Conservation (phyloP, 2,113 vertebrate species). For the Calyptomena viridis region DNA sequence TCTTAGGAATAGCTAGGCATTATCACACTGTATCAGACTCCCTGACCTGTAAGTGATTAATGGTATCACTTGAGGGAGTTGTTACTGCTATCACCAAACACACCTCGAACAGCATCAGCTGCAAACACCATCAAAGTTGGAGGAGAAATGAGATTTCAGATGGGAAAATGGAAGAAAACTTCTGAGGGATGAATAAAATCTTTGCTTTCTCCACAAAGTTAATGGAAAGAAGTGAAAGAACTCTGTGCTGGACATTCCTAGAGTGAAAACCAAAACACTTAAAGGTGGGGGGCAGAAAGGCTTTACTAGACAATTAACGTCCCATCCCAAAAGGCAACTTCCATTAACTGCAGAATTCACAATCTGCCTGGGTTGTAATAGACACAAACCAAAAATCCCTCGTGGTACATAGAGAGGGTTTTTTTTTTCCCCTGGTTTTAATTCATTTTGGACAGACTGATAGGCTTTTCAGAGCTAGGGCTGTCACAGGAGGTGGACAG, state of each 20-base stretch:
- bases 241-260: background rate
- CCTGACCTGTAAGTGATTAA: background rate
- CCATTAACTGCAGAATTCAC: background rate
- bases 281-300: background rate
- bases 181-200: background rate
- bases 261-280: background rate
- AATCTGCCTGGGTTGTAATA: background rate
- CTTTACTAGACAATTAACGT: background rate
- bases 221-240: background rate
- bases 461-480: background rate
- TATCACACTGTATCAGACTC: background rate
- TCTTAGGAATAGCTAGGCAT: background rate
- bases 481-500: background rate
- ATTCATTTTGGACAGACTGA: background rate
- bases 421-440: accelerated
- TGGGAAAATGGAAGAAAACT: background rate
- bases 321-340: background rate
- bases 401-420: background rate
- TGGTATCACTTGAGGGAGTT: background rate
- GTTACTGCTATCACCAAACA: background rate
- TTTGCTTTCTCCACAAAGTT: background rate
- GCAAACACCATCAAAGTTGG: background rate
- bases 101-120: background rate
- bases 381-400: background rate
- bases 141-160: background rate